Evolutionary conservation across 2,888 invertebrate genomes (phyloP).

Genomic region (Napeogenes inachia): DNA sequence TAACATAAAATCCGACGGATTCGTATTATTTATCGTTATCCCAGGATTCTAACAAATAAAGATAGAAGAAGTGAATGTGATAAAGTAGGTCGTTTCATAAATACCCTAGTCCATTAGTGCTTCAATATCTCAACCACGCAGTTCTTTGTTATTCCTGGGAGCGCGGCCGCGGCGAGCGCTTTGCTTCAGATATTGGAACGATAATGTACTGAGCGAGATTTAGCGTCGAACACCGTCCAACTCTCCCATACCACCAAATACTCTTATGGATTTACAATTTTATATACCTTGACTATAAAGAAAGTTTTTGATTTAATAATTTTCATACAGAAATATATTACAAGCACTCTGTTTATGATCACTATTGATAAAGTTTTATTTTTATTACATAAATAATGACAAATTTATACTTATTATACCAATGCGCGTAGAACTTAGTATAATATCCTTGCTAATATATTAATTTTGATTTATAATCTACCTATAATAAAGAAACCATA

Average conservation of each 20-base stretch:
- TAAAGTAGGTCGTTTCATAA: constrained; percentile 55
- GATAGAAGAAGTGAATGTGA: constrained; percentile 33
- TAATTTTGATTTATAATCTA: no score
- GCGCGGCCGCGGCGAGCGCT: constrained; percentile 57
- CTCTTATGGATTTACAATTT: constrained; percentile 12
- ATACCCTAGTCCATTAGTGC: constrained; percentile 66
- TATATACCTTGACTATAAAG: constrained; percentile 1
- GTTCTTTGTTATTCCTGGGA: constrained; percentile 73
- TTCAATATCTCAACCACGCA: constrained; percentile 66
- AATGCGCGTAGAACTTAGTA: no score
- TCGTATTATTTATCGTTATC: constrained; percentile 24
- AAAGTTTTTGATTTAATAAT: no score
- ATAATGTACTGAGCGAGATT: constrained; percentile 69
- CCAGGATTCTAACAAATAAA: constrained; percentile 27
- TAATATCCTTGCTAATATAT: no score
- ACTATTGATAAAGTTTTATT: no score
- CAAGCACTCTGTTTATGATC: no score
- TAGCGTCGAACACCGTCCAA: constrained; percentile 46
- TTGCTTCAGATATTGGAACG: constrained; percentile 72
- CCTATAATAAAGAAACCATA: no score
- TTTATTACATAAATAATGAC: no score
- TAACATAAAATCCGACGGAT: constrained; percentile 17
- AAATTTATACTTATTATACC: no score
- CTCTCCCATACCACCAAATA: constrained; percentile 27
- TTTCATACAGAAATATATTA: no score